A percentile compares a stretch with the other conserved stretches of the same genome.
Evolutionary conservation across 2,888 invertebrate species (phyloP).

Genomic region (Volucella bombylans): DNA sequence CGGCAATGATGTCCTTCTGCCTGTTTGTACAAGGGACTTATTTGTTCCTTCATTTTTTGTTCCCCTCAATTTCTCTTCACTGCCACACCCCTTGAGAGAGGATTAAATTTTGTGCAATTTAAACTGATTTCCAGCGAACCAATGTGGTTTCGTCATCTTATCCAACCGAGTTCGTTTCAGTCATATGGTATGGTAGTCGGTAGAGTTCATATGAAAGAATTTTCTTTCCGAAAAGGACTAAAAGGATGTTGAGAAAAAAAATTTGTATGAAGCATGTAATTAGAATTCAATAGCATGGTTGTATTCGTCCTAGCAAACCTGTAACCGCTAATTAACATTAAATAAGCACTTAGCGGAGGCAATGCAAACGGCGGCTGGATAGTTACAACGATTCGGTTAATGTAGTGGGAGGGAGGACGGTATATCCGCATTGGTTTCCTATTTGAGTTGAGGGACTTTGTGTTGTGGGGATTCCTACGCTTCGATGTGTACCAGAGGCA

Average conservation of each 20-base stretch:
- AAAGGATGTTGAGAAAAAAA: constrained; percentile 7
- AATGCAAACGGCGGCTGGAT: constrained; percentile 22
- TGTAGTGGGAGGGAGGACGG: not conserved
- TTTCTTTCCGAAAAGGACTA: constrained; percentile 34
- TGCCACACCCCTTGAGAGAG: not conserved
- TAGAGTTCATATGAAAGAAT: constrained; percentile 26
- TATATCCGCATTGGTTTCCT: constrained; percentile 63
- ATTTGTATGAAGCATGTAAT: constrained; percentile 44
- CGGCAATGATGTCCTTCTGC: constrained; percentile 67
- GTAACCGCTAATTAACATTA: constrained; percentile 72
- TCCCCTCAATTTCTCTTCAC: not conserved
- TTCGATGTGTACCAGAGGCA: constrained; percentile 9
- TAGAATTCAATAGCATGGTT: constrained; percentile 59
- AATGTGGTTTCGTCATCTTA: constrained; percentile 31
- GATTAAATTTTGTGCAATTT: constrained; percentile 64
- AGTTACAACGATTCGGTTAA: constrained; percentile 38
- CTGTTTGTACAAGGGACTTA: constrained; percentile 45
- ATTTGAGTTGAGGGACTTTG: not conserved
- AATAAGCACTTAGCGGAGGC: constrained; percentile 65
- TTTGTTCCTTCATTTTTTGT: constrained; percentile 14
- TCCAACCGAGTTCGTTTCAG: not conserved
- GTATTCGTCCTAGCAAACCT: constrained; percentile 51
- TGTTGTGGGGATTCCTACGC: constrained; percentile 5
- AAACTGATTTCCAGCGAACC: constrained; percentile 47
- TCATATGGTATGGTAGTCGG: not conserved